Evolutionary conservation across 2,113 vertebrate species (phyloP).

Genomic region (Entomyzon cyanotis): DNA sequence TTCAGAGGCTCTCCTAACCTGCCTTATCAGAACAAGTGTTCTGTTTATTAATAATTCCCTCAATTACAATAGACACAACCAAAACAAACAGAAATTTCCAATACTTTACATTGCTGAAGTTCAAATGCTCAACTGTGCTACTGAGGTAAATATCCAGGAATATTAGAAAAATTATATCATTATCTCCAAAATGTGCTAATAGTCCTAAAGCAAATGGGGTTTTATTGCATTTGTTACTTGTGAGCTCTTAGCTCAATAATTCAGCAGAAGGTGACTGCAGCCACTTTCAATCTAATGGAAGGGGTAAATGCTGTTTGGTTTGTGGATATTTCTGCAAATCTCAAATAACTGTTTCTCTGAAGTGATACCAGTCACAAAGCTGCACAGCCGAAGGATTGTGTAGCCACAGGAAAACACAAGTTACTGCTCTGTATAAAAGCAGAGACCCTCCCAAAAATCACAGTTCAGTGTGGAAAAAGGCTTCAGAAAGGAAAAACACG

Average conservation of each 20-base stretch:
- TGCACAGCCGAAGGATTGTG: background rate
- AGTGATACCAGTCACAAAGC: background rate
- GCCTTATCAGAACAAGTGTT: slow-evolving; percentile 28
- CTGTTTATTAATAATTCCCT: slow-evolving; percentile 65
- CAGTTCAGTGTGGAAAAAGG: background rate
- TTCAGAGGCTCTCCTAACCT: slow-evolving; percentile 17
- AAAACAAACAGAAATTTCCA: slow-evolving; percentile 61
- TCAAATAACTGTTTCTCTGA: slow-evolving; percentile 30
- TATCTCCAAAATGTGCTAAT: slow-evolving; percentile 39
- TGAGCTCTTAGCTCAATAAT: slow-evolving; percentile 21
- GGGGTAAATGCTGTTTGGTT: slow-evolving; percentile 16
- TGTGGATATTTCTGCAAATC: slow-evolving; percentile 23
- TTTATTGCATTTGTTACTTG: background rate
- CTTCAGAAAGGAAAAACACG: background rate
- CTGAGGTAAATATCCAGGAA: slow-evolving; percentile 39
- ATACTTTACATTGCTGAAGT: slow-evolving; percentile 34
- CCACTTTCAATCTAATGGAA: slow-evolving; percentile 2
- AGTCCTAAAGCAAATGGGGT: background rate
- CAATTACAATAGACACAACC: slow-evolving; percentile 64
- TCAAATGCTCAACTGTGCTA: background rate
- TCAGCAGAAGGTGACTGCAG: background rate
- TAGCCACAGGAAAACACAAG: background rate
- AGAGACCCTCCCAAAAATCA: background rate
- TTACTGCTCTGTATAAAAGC: background rate
- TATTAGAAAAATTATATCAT: slow-evolving; percentile 48